phyloP scores from a whole-genome alignment of 2,113 vertebrate species.

The Ancistrus triradiatus region DNA sequence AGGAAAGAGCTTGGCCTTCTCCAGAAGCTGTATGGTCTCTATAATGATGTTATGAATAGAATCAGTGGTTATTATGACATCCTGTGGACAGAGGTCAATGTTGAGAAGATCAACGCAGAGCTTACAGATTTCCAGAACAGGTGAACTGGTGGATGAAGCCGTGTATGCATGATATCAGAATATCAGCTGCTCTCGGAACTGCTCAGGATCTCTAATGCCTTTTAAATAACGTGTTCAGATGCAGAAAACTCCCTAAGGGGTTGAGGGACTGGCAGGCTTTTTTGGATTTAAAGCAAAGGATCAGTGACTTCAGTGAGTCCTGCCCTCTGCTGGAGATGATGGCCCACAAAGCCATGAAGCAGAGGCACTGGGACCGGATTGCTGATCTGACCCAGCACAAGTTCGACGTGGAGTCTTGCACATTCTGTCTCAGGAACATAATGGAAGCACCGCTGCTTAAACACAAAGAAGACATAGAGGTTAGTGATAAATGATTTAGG shows the following conservation, averaged over 20 bases:
- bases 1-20: conserved; percentile 72
- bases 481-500: too few species aligned
- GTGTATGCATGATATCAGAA: too few species aligned
- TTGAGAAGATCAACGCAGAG: conserved; percentile 74
- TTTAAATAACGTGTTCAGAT: conserved; percentile 61
- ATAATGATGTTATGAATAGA: conserved; percentile 65
- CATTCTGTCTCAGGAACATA: conserved; percentile 69
- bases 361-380: conserved; percentile 77
- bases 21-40: conserved; percentile 76
- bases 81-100: conserved; percentile 73
- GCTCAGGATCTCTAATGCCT: too few species aligned
- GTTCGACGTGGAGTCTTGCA: conserved; percentile 72
- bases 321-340: conserved; percentile 82
- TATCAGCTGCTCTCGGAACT: too few species aligned
- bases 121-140: conserved; percentile 81
- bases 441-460: conserved; percentile 74
- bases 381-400: conserved; percentile 65
- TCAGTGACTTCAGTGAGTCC: conserved; percentile 77
- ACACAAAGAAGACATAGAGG: conserved; percentile 80
- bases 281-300: conserved; percentile 74
- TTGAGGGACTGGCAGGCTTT: conserved; percentile 81
- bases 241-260: conserved; percentile 74
- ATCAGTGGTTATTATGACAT: conserved; percentile 68
- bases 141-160: too few species aligned
- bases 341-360: conserved; percentile 78